These are phyloP conservation scores for Actinemys pallida DNA, from an alignment of 2,113 vertebrate genomes.

Conservation along the genomic window DNA sequence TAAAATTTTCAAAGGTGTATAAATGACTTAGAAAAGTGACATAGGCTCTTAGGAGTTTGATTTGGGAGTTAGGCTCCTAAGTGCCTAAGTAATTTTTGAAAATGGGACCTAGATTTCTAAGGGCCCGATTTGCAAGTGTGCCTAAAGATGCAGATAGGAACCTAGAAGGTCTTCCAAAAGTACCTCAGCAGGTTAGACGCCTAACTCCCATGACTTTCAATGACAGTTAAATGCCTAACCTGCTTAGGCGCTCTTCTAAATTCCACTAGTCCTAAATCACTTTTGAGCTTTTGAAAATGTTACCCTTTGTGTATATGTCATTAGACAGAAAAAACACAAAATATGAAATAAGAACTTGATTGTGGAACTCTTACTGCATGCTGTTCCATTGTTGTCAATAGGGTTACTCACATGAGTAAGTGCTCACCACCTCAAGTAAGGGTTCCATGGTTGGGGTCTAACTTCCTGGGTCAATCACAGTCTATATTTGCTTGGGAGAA, in stretches of 20 bases:
- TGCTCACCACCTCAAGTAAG: neutral
- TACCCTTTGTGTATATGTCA: neutral
- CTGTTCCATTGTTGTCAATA: neutral
- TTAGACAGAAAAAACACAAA: neutral
- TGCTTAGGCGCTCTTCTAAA: neutral
- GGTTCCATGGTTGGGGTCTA: neutral
- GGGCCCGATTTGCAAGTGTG: neutral
- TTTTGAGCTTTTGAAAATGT: neutral
- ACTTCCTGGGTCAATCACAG: neutral
- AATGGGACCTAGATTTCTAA: neutral
- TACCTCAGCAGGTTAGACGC: neutral
- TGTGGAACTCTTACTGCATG: neutral
- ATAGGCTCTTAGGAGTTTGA: neutral
- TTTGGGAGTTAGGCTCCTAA: neutral
- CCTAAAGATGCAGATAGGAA: neutral
- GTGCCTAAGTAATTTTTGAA: neutral
- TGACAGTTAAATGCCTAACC: neutral
- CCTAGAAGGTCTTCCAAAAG: neutral
- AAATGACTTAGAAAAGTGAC: neutral
- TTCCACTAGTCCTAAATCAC: neutral
- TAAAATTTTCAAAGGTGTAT: neutral
- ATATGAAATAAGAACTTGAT: neutral
- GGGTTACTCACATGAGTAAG: accelerated
- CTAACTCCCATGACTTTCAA: too few relatives aligned
- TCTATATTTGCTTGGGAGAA: neutral